Base-by-base conservation (phyloP, 2,888 invertebrate species). In the Anagyrus pseudococci region DNA sequence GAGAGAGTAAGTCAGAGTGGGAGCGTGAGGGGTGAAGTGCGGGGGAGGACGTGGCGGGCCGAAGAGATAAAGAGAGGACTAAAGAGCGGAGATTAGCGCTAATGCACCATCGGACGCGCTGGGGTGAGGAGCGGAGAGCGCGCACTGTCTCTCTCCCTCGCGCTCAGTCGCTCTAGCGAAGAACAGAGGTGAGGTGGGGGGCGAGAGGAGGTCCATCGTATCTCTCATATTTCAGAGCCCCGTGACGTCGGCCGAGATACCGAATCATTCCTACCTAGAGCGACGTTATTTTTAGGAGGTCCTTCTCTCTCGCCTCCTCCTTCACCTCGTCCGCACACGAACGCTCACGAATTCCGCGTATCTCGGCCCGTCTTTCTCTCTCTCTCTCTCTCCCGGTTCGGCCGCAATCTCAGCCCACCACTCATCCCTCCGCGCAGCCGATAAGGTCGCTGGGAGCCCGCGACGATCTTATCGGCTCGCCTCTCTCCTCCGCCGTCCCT, bases 1-100 rank as follows among this genome's bases (percentile, higher is more conserved):
- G 67, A 62, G 84, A 83, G 83, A 54, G 66, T 62, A 84, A 83
- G 83, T 43, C 55, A 53, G 25, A 33, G 50, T 19, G 63, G 26
- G 53, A 46, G 25, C 47, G 62, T 8, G 56, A 44, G 41, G 7
- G 48, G 53, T 22, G 41, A 23, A 33, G 44, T 61, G 61, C 37
- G 55, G 59, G 58, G 46, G 49, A 56, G 58, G 46, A 50, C 55
- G 50, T 33, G 29, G 65, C 55, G 67, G 72, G 70, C 70, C 74
- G 74, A 72, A 73, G 76, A 79, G 78, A 80, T 78, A 80, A 78
- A 79, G 78, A 77, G 76, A 78, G 79, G 76, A 79, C 78, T 79
- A 79, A 80, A 80, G 79, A 79, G 79, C 75, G 76, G 78, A 80
- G 80, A 79, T 80, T 80, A 80, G 79, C 79, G 78, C 79, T 80